Conservation (phyloP, 2,797 vertebrate species). For the Phataginus tetradactyla region DNA sequence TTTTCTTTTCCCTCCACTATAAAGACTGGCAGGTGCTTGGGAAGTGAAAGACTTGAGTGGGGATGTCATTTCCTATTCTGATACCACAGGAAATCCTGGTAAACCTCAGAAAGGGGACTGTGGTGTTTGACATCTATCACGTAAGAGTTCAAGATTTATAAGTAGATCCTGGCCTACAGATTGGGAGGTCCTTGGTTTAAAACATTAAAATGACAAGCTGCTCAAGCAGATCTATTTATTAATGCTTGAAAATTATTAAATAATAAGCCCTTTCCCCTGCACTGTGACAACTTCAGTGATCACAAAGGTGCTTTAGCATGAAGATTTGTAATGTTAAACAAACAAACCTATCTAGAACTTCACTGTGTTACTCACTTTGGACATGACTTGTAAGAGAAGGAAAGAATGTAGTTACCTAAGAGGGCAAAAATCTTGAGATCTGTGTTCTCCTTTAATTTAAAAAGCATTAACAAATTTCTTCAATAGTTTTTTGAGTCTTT, state of each 20-base stretch:
- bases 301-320: neutral
- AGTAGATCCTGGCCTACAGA: neutral
- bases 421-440: neutral
- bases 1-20: slow-evolving; percentile 16
- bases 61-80: neutral
- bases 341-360: neutral
- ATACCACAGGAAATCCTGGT: slow-evolving; percentile 19
- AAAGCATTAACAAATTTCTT: slow-evolving; percentile 28
- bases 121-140: neutral
- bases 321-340: neutral
- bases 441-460: slow-evolving; percentile 33
- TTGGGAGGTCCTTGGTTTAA: neutral
- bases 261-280: neutral
- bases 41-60: neutral
- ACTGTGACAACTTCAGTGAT: neutral
- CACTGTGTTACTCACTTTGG: neutral
- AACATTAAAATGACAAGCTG: slow-evolving; percentile 18
- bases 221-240: neutral
- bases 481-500: slow-evolving; percentile 16
- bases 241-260: slow-evolving; percentile 11
- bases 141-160: neutral
- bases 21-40: neutral
- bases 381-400: neutral
- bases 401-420: neutral
- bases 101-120: neutral